These are phyloP conservation scores for Acanthacorydalis orientalis DNA, from an alignment of 2,888 invertebrate genomes.

Conservation along the genomic window DNA sequence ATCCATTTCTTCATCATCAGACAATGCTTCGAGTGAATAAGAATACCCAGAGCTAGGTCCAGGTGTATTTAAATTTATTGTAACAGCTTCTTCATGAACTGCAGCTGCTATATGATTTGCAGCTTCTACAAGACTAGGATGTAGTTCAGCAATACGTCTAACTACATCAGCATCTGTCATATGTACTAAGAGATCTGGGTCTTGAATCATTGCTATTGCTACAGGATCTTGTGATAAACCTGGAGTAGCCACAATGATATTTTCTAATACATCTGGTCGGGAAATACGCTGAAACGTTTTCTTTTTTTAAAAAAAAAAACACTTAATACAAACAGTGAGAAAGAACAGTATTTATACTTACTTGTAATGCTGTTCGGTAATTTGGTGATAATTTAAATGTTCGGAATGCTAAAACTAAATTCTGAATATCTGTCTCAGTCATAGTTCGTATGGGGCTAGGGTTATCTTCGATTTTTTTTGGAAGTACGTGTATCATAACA, in stretches of 20 bases:
- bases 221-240: constrained; percentile 52
- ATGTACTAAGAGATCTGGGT: constrained; percentile 57
- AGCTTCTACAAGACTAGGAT: constrained; percentile 54
- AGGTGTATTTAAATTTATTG: constrained; percentile 32
- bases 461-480: constrained; percentile 25
- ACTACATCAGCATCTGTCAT: constrained; percentile 50
- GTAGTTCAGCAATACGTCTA: constrained; percentile 44
- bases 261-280: constrained; percentile 37
- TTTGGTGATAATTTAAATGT: constrained; percentile 40
- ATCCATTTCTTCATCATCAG: constrained; percentile 38
- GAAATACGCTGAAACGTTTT: constrained; percentile 20
- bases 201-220: constrained; percentile 57
- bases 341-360: constrained; percentile 23
- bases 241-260: constrained; percentile 53
- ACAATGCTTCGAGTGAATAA: constrained; percentile 33
- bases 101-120: constrained; percentile 45
- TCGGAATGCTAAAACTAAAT: constrained; percentile 42
- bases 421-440: constrained; percentile 40
- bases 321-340: background rate
- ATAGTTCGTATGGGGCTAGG: constrained; percentile 28
- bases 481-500: constrained; percentile 37
- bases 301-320: background rate
- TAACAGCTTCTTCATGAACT: constrained; percentile 31
- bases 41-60: constrained; percentile 31
- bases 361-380: constrained; percentile 45